Evolutionary conservation across 2,888 invertebrate species (phyloP), one percentile per base, ranked within the genome.

Genomic region (Orchesellides sinensis): DNA sequence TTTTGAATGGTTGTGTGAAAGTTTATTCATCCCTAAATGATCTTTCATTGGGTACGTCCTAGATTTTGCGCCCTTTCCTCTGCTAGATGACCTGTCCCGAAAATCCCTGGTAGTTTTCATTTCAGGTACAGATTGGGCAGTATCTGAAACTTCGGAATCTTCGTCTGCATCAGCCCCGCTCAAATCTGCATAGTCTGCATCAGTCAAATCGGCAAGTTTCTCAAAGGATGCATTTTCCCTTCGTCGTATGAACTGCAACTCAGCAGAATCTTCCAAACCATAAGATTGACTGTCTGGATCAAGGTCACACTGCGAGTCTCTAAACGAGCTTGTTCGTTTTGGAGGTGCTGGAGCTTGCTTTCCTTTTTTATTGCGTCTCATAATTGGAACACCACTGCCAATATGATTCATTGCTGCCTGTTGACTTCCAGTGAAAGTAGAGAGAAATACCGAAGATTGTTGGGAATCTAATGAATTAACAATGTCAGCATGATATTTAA

Each of bases 301-400:
- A 52, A 88, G 82, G 72, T 88, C 87, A 82, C 87, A 87, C 59
- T 87, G 87, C 21, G 87, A 87, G 75, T 88, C 88, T 49, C 83
- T 52, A 77, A 86, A 87, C 65, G 91, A 96, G 96, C 96, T 96
- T 87, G 98, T 98, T 88, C 98, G 93, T 91, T 98, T 97, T 35
- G 98, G 98, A 83, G 98, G 98, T 21, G 97, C 96, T 56, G 98
- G 98, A 29, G 98, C 97, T 89, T 96, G 96, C 90, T 97, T 97
- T 87, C 97, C 97, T 89, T 95, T 95, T 87, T 96, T 88, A 82
- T 88, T 88, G 45, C 88, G 77, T 61, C 88, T 59, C 49, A 88
- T 88, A 72, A 89, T 89, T 45, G 88, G 75, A 25, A 69, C 88
- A 69, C 79, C 84, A 66, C 75, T 88, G 66, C 79, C 84, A 66